Conservation (phyloP, 2,113 vertebrate species). For the Peromyscus californicus region DNA sequence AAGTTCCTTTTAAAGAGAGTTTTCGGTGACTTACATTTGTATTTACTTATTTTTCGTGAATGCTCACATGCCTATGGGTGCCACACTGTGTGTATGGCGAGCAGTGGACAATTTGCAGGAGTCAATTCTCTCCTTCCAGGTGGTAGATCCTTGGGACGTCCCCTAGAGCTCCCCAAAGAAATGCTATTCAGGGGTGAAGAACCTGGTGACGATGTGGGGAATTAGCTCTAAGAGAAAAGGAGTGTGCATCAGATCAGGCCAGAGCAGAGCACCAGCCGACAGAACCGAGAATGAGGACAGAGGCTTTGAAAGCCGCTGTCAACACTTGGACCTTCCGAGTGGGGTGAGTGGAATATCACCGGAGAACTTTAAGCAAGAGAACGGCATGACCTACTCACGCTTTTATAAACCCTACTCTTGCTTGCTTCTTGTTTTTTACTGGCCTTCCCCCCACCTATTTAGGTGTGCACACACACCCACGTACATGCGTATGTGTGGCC, state of each 20-base stretch:
- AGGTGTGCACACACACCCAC: neutral
- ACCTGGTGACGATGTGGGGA: neutral
- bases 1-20: slow-evolving; percentile 16
- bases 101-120: neutral
- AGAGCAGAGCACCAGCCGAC: neutral
- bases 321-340: neutral
- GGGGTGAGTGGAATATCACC: neutral
- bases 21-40: neutral
- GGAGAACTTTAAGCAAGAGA: neutral
- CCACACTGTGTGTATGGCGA: neutral
- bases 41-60: neutral
- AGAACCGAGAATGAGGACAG: neutral
- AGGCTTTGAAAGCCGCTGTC: neutral
- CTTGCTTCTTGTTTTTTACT: neutral
- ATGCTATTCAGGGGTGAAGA: neutral
- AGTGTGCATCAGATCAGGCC: neutral
- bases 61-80: neutral
- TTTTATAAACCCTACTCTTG: neutral
- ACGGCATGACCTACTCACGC: neutral
- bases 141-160: neutral
- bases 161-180: neutral
- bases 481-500: neutral
- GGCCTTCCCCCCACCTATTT: neutral
- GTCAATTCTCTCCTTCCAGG: neutral
- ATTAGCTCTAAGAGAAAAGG: neutral